These are phyloP conservation scores for Caenorhabditis becei DNA, from an alignment of 2,888 invertebrate species.

Conservation along the genomic window DNA sequence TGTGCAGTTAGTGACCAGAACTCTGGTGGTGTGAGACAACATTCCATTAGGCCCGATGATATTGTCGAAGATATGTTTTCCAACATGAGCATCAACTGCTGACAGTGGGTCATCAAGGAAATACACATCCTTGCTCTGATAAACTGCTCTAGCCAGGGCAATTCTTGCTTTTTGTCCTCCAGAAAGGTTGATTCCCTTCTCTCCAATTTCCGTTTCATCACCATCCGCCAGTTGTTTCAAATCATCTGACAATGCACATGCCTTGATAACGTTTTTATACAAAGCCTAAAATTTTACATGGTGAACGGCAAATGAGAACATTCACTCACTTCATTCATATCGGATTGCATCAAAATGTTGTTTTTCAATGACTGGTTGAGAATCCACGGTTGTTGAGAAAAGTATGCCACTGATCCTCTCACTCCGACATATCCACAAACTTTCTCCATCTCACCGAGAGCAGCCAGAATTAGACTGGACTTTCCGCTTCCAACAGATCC, in stretches of 20 bases:
- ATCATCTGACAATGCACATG: conserved; percentile 76
- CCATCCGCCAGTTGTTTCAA: conserved; percentile 74
- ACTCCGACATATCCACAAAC: conserved; percentile 76
- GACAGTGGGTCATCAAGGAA: conserved; percentile 95
- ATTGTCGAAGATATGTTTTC: conserved; percentile 87
- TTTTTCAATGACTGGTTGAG: conserved; percentile 93
- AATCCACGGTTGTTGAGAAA: conserved; percentile 97
- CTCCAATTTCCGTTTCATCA: conserved; percentile 80
- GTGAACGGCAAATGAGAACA: neutral
- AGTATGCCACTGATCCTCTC: conserved; percentile 87
- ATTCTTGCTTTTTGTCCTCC: conserved; percentile 86
- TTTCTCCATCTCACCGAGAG: conserved; percentile 85
- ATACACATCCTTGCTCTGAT: conserved; percentile 91
- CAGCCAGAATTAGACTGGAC: conserved; percentile 65
- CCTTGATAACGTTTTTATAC: conserved; percentile 60
- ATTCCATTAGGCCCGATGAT: conserved; percentile 79
- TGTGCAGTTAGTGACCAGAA: conserved; percentile 96
- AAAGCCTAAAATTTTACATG: conserved; percentile 32
- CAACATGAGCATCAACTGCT: conserved; percentile 97
- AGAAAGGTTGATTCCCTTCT: conserved; percentile 80
- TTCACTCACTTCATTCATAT: conserved; percentile 45
- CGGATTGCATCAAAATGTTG: conserved; percentile 86
- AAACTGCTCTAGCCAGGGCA: conserved; percentile 92
- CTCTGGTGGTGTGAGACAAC: conserved; percentile 86
- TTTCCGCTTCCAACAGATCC: conserved; percentile 72